phyloP scores from a whole-genome alignment of 2,113 vertebrate species.

The Rhea americana region DNA sequence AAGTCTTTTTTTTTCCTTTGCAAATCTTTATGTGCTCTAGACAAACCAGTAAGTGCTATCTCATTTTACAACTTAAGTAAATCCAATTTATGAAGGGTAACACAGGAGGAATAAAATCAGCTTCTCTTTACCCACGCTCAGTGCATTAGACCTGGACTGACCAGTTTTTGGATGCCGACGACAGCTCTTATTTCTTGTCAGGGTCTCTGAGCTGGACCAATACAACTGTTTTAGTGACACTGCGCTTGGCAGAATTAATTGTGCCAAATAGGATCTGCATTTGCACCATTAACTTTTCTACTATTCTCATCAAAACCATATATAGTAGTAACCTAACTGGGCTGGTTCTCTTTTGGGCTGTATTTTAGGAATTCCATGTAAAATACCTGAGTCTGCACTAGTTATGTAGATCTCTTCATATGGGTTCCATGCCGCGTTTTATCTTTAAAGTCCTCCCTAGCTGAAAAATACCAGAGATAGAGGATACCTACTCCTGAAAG shows the following conservation, averaged over 20 bases:
- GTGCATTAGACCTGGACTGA: not conserved
- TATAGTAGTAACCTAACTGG: not conserved
- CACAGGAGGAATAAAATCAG: not conserved
- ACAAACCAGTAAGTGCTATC: not conserved
- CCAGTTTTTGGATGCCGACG: not conserved
- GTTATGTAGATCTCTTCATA: not conserved
- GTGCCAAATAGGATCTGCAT: not conserved
- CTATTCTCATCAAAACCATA: not conserved
- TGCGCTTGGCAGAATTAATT: not conserved
- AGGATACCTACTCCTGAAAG: not conserved
- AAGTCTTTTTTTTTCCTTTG: not conserved
- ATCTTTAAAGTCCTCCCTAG: not conserved
- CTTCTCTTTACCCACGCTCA: not conserved
- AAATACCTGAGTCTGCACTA: not conserved
- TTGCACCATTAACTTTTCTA: not conserved
- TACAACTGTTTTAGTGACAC: not conserved
- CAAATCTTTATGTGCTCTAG: not conserved
- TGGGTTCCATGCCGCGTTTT: not conserved
- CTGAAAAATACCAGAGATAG: not conserved
- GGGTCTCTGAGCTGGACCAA: not conserved
- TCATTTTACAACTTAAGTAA: not conserved
- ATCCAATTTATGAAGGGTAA: not conserved
- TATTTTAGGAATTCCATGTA: not conserved
- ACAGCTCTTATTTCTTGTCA: not conserved
- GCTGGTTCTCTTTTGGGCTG: not conserved